Conservation (phyloP, 2,797 vertebrate species). For the Myiotriccus ornatus region DNA sequence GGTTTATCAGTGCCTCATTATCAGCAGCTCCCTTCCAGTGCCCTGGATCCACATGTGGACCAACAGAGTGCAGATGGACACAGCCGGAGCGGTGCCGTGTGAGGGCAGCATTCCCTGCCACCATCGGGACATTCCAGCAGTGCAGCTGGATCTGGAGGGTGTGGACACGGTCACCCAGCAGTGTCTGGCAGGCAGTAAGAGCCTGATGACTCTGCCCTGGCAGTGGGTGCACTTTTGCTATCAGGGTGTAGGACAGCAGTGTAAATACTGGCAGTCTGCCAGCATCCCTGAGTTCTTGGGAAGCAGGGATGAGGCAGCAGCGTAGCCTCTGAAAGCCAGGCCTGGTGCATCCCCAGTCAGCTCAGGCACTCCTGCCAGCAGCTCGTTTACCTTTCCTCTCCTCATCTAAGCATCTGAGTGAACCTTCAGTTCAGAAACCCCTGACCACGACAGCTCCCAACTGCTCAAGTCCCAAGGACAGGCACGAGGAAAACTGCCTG, state of each 20-base stretch:
- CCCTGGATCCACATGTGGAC: neutral
- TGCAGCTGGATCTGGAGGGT: rapidly evolving
- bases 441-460: neutral
- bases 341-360: neutral
- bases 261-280: neutral
- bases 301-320: neutral
- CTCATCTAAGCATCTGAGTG: neutral
- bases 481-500: neutral
- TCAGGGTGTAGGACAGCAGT: neutral
- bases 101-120: neutral
- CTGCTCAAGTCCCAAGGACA: neutral
- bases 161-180: neutral
- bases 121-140: neutral
- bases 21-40: neutral
- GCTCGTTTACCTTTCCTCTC: neutral
- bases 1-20: neutral
- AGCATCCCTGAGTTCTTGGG: neutral
- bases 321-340: neutral
- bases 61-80: neutral
- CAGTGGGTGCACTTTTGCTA: neutral
- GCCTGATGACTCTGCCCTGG: neutral
- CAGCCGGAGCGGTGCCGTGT: rapidly evolving
- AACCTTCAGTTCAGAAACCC: neutral
- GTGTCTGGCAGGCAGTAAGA: neutral
- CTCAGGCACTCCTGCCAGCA: neutral